phyloP scores from a whole-genome alignment of 1,140 invertebrate species.

The Neodiprion virginianus region DNA sequence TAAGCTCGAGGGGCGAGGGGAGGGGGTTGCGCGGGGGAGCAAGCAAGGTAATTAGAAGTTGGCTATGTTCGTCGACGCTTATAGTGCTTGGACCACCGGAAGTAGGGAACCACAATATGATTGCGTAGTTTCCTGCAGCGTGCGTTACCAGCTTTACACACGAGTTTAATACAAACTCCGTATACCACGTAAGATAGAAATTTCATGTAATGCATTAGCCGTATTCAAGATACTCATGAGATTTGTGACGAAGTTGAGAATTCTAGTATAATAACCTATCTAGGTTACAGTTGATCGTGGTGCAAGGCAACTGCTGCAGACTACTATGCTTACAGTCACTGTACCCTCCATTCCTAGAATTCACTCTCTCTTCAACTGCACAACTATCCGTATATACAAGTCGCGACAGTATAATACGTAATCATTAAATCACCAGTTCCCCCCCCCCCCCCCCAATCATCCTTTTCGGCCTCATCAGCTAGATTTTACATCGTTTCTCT shows the following conservation, averaged over 20 bases:
- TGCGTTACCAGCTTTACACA: background rate
- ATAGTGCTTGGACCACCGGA: background rate
- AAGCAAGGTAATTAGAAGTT: too few species aligned
- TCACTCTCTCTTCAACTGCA: background rate
- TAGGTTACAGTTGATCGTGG: background rate
- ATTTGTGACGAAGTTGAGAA: background rate
- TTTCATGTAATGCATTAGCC: too few species aligned
- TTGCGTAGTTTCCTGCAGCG: conserved; percentile 8
- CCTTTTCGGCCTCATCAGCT: too few species aligned
- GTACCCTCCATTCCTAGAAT: background rate
- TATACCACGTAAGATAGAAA: too few species aligned
- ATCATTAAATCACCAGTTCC: background rate
- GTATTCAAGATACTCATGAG: background rate
- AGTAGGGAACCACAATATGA: conserved; percentile 12
- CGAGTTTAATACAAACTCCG: too few species aligned
- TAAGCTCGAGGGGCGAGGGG: too few species aligned
- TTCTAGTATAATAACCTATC: background rate
- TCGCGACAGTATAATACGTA: background rate
- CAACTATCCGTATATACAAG: background rate
- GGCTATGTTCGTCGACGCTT: too few species aligned
- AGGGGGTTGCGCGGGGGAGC: too few species aligned
- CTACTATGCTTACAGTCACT: background rate
- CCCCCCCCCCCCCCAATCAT: background rate
- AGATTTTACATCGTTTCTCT: too few species aligned
- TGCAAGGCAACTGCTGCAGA: background rate